Base-by-base conservation (phyloP, 2,113 vertebrate species). In the Psammodynastes pulverulentus region DNA sequence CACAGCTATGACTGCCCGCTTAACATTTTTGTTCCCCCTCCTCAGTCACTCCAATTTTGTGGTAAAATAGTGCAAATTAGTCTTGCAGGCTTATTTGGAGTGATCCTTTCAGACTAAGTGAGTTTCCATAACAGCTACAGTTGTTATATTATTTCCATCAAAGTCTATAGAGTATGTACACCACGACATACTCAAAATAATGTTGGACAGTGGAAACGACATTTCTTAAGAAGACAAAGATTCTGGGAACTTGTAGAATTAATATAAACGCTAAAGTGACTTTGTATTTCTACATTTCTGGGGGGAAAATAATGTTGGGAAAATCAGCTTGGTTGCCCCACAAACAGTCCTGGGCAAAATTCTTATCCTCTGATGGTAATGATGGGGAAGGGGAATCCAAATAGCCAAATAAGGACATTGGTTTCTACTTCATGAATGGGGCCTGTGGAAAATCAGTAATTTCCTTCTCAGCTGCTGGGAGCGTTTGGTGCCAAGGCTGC, bases 401-500 rank as follows among this genome's bases (percentile, higher is more conserved):
- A 90, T 45, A 93, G 12, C 19, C 10, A 88, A 51, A 90, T 46
- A 52, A 93, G 49, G 62, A 34, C 89, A 91, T 86, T 51, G 17
- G 46, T 90, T 92, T 88, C 13, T 86, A 72, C 91, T 84, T 92
- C 39, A 92, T 87, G 91, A 84, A 56, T 48, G 43, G 24, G 24
- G 17, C 86, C 88, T 88, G 72, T 24, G 15, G 62, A 87, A 89
- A 86, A 92, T 87, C 88, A 88, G 88, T 53, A 87, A 86, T 91
- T 89, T 86, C 72, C 52, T 72, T 23, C 86, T 86, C 21, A 62
- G 53, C 51, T 87, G 34, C 87, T 84, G 26, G 51, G 24, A 91
- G 56, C 56, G 62, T 86, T 49, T 43, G 56, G n/a, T 67, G 54
- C 72, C n/a, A 39, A 21, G 43, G 43, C 29, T 89, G 91, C 52